A percentile compares a stretch with the other conserved stretches of the same genome.
phyloP scores from a whole-genome alignment of 2,113 vertebrate species.

The Tretioscincus oriximinensis region DNA sequence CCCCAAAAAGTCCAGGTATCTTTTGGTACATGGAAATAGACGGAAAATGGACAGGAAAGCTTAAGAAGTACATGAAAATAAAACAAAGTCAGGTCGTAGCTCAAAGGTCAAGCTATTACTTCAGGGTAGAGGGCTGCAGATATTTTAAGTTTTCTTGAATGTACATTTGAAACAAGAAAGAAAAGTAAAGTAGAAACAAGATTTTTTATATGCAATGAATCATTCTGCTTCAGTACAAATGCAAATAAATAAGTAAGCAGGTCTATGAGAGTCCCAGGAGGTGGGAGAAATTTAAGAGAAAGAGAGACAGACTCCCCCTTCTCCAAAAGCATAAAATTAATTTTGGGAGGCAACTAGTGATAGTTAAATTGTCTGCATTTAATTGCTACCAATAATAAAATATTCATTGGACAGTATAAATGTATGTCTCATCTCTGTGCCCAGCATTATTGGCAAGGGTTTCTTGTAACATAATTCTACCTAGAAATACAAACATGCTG shows the following conservation, averaged over 20 bases:
- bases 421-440: slow-evolving; percentile 11
- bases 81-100: too few species aligned
- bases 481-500: slow-evolving; percentile 25
- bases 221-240: slow-evolving; percentile 41
- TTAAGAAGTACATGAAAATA: too few species aligned
- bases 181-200: neutral
- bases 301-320: too few species aligned
- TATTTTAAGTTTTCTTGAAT: neutral
- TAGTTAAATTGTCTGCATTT: slow-evolving; percentile 29
- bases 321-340: slow-evolving; percentile 29
- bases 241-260: slow-evolving; percentile 36
- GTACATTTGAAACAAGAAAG: neutral
- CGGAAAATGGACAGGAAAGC: too few species aligned
- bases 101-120: too few species aligned
- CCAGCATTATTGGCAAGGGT: slow-evolving; percentile 27
- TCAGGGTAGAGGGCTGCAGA: too few species aligned
- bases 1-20: too few species aligned
- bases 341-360: slow-evolving; percentile 29
- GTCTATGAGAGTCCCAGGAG: neutral
- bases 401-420: slow-evolving; percentile 34
- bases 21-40: too few species aligned
- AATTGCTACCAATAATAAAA: slow-evolving; percentile 30
- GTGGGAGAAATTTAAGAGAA: slow-evolving; percentile 24
- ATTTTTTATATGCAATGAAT: slow-evolving; percentile 23
- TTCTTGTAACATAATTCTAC: slow-evolving; percentile 48